Evolutionary conservation across 2,797 vertebrate genomes (phyloP), one percentile per base, ranked within the genome.

Genomic region (Micrastur ruficollis): DNA sequence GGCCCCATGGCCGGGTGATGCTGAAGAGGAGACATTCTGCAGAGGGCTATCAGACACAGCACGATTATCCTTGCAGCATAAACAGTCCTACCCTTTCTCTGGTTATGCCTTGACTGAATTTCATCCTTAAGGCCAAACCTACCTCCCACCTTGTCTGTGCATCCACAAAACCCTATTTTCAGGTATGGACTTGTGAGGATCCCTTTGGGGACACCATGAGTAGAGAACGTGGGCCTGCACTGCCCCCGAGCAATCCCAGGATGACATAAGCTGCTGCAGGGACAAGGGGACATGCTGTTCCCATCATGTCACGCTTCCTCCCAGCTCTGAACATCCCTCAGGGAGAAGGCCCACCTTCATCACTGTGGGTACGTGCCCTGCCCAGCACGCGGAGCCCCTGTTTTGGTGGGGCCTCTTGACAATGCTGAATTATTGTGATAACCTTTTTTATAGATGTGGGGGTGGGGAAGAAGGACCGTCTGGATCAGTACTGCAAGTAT

Each of bases 241-340:
- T 70, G 52, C 31, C 44, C 46, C 49, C 78, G 53, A 78, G 34
- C 44, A 72, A 63, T 44, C 44, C 42, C 42, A 83, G 56, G 53
- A 25, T 38, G 40, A 44, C 1, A 0, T 58, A 40, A 84, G 4
- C 31, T 81, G 34, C 17, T 2, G 0, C 0, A 63, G 27, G 50
- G 27, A 34, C 26, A 53, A 68, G 17, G 11, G 23, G 4, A 44
- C 55, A 22, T 2, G 2, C 13, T 81, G 21, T 81, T 62, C 34
- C 49, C 27, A 29, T n/a, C 25, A 34, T 5, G 8, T 5, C 44
- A 29, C 1, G 3, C 32, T 79, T 75, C 25, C 16, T 85, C 4
- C 9, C 27, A 46, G 8, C 52, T 78, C 34, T 78, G 72, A 38
- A 22, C 9, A 38, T 50, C 9, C 21, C 26, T 74, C 11, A 65